phyloP scores from a whole-genome alignment of 1,140 invertebrate species.

The Meloidogyne exigua region DNA sequence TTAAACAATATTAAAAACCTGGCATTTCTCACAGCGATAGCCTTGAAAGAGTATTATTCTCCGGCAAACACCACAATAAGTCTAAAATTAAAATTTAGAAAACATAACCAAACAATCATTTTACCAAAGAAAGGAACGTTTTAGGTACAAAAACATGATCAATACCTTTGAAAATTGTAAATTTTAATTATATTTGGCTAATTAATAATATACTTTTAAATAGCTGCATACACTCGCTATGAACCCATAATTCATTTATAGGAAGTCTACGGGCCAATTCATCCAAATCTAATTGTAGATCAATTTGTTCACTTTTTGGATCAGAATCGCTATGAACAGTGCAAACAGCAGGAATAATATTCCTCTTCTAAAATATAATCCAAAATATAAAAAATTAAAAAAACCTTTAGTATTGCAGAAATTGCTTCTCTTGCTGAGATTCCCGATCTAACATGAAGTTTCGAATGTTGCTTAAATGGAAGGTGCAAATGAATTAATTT shows the following conservation, averaged over 20 bases:
- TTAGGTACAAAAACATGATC: constrained; percentile 50
- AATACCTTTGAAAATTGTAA: constrained; percentile 6
- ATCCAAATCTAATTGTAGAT: constrained; percentile 44
- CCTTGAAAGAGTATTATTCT: constrained; percentile 49
- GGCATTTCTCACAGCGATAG: constrained; percentile 36
- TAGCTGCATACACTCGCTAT: constrained; percentile 42
- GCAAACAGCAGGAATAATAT: constrained; percentile 51
- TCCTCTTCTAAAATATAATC: constrained; percentile 36
- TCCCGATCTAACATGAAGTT: constrained; percentile 42
- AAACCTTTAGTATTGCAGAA: constrained; percentile 37
- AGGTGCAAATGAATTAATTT: constrained; percentile 46
- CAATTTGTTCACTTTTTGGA: constrained; percentile 49
- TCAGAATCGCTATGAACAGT: constrained; percentile 48
- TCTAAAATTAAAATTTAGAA: background rate
- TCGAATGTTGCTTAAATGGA: constrained; percentile 51
- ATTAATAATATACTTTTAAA: constrained; percentile 41
- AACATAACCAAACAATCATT: background rate
- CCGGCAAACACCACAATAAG: constrained; percentile 47
- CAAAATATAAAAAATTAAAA: background rate
- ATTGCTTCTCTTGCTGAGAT: constrained; percentile 52
- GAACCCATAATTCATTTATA: constrained; percentile 46
- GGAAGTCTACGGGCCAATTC: constrained; percentile 29
- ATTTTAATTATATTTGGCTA: background rate
- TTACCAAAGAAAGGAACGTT: constrained; percentile 41
- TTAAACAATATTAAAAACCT: constrained; percentile 8